Percentiles rank a stretch among this genome's conserved stretches.
phyloP scores from a whole-genome alignment of 2,888 invertebrate species.

The Podabrus alpinus region DNA sequence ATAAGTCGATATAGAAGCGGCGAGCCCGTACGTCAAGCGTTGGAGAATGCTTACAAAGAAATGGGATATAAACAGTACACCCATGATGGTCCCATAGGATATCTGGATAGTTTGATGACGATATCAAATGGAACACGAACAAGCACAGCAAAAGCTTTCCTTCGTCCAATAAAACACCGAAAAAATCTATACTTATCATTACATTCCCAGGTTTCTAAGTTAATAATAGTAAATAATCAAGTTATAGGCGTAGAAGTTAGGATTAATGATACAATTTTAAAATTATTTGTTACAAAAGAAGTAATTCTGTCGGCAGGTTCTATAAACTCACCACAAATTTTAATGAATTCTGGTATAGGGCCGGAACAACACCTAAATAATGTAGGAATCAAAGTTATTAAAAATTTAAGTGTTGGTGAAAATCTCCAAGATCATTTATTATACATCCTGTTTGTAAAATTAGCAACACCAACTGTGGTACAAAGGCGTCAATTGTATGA shows the following conservation, averaged over 20 bases:
- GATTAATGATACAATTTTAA: conserved; percentile 36
- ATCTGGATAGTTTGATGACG: conserved; percentile 31
- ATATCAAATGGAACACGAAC: conserved; percentile 51
- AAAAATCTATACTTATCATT: conserved; percentile 64
- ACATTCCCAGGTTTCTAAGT: conserved; percentile 60
- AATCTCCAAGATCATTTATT: conserved; percentile 53
- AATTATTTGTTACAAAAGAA: conserved; percentile 69
- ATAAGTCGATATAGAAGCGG: conserved; percentile 2
- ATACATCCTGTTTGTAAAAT: not conserved
- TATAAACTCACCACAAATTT: conserved; percentile 86
- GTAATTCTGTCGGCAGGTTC: conserved; percentile 88
- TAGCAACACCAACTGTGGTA: conserved; percentile 60
- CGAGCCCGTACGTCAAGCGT: conserved; percentile 10
- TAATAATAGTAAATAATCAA: conserved; percentile 42
- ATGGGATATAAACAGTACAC: conserved; percentile 59
- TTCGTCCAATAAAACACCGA: conserved; percentile 55
- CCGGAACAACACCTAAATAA: conserved; percentile 50
- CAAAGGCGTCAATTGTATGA: conserved; percentile 55
- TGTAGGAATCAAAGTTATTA: conserved; percentile 48
- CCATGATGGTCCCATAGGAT: conserved; percentile 58
- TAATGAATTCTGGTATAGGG: conserved; percentile 66
- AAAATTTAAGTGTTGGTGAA: conserved; percentile 56
- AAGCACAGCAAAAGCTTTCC: conserved; percentile 53
- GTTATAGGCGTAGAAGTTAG: conserved; percentile 55
- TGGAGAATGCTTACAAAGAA: conserved; percentile 25